phyloP scores from a whole-genome alignment of 2,797 vertebrate species.

The Tokudaia muenninki region DNA sequence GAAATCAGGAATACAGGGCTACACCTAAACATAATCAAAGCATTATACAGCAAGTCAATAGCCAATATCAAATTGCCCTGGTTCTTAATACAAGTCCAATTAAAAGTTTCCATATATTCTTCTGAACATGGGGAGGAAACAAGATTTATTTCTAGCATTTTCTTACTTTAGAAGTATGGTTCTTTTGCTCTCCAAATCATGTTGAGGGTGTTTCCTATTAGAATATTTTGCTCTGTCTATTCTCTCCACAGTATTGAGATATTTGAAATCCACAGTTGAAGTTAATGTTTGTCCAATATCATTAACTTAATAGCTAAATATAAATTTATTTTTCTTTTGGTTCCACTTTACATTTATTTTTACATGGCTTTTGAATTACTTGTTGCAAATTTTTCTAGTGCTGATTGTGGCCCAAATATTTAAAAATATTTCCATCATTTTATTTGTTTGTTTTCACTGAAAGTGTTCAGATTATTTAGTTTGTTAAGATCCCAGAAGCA shows the following conservation, averaged over 20 bases:
- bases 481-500: conserved; percentile 57
- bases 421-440: conserved; percentile 63
- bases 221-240: not conserved
- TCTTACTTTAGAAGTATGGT: conserved; percentile 44
- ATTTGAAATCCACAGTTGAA: conserved; percentile 41
- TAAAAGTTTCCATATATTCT: not conserved
- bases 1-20: too few relatives aligned
- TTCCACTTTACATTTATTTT: conserved; percentile 48
- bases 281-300: not conserved
- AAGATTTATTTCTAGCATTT: not conserved
- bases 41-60: too few relatives aligned
- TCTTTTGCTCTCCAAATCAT: not conserved
- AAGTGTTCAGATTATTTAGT: conserved; percentile 54
- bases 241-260: not conserved
- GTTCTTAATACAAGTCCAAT: not conserved
- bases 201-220: not conserved
- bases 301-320: conserved; percentile 25
- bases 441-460: conserved; percentile 3
- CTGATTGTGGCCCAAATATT: conserved; percentile 56
- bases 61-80: not conserved
- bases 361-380: conserved; percentile 44
- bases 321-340: conserved; percentile 38
- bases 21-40: too few relatives aligned
- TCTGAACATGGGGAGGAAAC: not conserved
- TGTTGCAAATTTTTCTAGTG: conserved; percentile 29